Conservation (phyloP, 1,140 invertebrate genomes). For the Luehdorfia chinensis region DNA sequence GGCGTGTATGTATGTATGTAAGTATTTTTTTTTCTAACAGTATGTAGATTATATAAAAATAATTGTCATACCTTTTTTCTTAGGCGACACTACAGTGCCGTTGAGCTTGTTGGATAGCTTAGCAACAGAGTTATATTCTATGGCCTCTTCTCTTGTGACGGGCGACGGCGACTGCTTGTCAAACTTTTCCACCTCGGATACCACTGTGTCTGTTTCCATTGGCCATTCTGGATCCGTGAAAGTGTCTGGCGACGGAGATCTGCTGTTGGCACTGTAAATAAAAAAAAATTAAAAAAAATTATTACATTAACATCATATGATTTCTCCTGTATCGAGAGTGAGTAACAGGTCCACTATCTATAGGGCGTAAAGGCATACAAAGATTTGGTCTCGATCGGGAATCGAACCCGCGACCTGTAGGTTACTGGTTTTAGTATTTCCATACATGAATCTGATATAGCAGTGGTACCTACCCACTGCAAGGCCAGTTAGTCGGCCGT, state of each 20-base stretch:
- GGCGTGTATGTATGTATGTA: no score
- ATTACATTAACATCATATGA: neutral
- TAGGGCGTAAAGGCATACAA: no score
- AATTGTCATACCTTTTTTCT: conserved; percentile 54
- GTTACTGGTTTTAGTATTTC: no score
- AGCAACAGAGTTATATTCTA: conserved; percentile 33
- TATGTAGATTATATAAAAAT: no score
- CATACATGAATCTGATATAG: no score
- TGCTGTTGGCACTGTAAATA: conserved; percentile 44
- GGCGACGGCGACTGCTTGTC: conserved; percentile 28
- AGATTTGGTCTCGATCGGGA: no score
- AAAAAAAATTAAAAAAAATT: neutral
- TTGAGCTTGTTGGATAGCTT: conserved; percentile 47
- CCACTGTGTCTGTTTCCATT: conserved; percentile 54
- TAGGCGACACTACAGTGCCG: conserved; percentile 47
- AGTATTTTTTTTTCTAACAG: no score
- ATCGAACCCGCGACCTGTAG: no score
- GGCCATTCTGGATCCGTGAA: conserved; percentile 34
- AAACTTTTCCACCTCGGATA: conserved; percentile 31
- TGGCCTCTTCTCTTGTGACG: conserved; percentile 22
- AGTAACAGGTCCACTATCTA: neutral
- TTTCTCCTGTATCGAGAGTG: neutral
- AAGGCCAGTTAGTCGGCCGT: no score
- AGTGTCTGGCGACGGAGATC: conserved; percentile 51
- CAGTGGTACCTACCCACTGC: no score